Percentiles rank a stretch among this genome's conserved stretches.
These are phyloP conservation scores for Caenorhabditis doughertyi DNA, from an alignment of 2,888 invertebrate genomes.

Conservation along the genomic window DNA sequence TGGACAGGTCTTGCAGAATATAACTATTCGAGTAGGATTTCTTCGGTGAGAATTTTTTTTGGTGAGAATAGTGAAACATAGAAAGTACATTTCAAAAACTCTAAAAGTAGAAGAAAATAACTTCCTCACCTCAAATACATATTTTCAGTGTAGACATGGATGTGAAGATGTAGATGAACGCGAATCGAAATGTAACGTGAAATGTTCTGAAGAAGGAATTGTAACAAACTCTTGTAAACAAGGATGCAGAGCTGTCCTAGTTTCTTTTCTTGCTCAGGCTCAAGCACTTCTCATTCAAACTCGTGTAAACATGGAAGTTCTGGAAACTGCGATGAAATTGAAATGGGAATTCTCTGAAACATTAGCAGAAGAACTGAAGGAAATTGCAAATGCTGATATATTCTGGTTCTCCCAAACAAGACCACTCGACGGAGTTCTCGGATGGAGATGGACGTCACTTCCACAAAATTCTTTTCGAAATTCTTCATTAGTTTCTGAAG, in stretches of 20 bases:
- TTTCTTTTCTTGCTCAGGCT: slow-evolving; percentile 77
- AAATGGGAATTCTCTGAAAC: slow-evolving; percentile 76
- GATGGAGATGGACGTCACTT: slow-evolving; percentile 76
- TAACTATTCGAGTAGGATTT: slow-evolving; percentile 72
- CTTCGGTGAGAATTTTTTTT: slow-evolving; percentile 67
- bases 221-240: slow-evolving; percentile 70
- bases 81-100: not conserved
- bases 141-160: slow-evolving; percentile 74
- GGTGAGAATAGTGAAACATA: not conserved
- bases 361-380: slow-evolving; percentile 69
- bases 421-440: slow-evolving; percentile 62
- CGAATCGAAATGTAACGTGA: slow-evolving; percentile 73
- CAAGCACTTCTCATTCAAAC: slow-evolving; percentile 63
- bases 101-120: not conserved
- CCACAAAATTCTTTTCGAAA: slow-evolving; percentile 68
- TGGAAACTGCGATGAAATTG: slow-evolving; percentile 70
- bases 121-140: not conserved
- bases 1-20: slow-evolving; percentile 69
- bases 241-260: slow-evolving; percentile 78
- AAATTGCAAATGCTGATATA: slow-evolving; percentile 77
- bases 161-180: slow-evolving; percentile 78
- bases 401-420: slow-evolving; percentile 76
- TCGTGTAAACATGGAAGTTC: slow-evolving; percentile 61
- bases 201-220: slow-evolving; percentile 68
- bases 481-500: slow-evolving; percentile 59